Conservation (phyloP, 2,113 vertebrate genomes). For the Elachura formosa region DNA sequence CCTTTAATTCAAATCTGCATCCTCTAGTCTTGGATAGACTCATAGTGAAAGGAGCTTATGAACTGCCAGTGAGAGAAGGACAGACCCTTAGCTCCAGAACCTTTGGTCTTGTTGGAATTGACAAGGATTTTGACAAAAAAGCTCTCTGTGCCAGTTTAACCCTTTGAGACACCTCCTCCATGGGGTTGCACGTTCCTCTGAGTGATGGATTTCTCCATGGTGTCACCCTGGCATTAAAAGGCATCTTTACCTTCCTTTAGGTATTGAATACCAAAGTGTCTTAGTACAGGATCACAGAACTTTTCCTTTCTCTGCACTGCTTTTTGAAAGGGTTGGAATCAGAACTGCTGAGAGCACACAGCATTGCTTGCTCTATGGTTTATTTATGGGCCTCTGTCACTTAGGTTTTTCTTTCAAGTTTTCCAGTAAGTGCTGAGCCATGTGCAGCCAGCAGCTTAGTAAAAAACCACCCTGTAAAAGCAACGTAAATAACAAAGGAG, state of each 20-base stretch:
- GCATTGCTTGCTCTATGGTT: conserved; percentile 11
- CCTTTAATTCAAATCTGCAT: background rate
- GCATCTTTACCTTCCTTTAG: background rate
- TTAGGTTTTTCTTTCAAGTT: conserved; percentile 23
- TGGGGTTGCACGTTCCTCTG: background rate
- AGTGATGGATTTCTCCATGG: background rate
- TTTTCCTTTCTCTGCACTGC: background rate
- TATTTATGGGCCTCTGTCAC: conserved; percentile 19
- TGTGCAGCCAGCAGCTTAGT: background rate
- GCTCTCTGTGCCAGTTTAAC: background rate
- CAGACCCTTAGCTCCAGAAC: fast-evolving
- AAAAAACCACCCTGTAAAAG: conserved; percentile 2
- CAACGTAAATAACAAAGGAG: background rate
- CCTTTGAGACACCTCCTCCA: background rate
- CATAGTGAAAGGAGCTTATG: background rate
- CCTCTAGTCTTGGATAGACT: background rate
- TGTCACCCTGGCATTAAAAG: background rate
- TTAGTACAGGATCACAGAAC: background rate
- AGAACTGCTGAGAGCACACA: background rate
- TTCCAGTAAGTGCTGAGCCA: conserved; percentile 30
- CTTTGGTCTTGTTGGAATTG: background rate
- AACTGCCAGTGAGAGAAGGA: background rate
- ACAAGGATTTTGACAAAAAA: background rate
- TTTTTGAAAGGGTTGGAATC: background rate
- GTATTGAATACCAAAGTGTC: background rate